Evolutionary conservation across 2,888 invertebrate species (phyloP).

Genomic region (Macropis europaea): DNA sequence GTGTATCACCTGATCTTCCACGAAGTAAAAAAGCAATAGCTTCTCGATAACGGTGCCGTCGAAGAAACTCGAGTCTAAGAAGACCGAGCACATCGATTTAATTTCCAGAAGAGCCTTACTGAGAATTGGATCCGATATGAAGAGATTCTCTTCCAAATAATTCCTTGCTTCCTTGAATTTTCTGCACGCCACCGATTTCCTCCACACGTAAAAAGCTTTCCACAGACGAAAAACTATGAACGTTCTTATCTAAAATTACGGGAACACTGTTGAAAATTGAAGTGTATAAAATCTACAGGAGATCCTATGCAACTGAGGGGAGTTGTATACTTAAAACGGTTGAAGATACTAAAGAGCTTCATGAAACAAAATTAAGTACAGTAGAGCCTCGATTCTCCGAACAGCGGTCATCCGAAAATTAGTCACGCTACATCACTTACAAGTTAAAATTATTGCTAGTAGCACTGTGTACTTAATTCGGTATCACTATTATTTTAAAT

Average conservation of each 20-base stretch:
- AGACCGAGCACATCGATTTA: conserved; percentile 85
- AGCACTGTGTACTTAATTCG: too few species aligned
- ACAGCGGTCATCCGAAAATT: too few species aligned
- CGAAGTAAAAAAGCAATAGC: conserved; percentile 85
- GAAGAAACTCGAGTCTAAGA: conserved; percentile 84
- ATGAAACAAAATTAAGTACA: too few species aligned
- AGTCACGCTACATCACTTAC: too few species aligned
- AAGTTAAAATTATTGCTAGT: too few species aligned
- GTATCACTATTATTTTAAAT: too few species aligned
- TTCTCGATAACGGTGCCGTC: conserved; percentile 81
- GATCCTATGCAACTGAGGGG: conserved; percentile 34
- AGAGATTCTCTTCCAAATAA: conserved; percentile 85
- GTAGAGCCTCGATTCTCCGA: too few species aligned
- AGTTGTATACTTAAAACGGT: too few species aligned
- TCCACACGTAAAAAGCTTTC: conserved; percentile 92
- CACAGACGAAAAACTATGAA: conserved; percentile 86
- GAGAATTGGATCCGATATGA: conserved; percentile 87
- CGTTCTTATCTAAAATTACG: conserved; percentile 82
- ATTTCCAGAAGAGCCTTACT: conserved; percentile 87
- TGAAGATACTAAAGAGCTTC: too few species aligned
- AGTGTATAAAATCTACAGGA: neutral
- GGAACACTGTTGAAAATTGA: neutral
- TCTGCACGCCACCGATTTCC: conserved; percentile 86
- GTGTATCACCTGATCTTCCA: conserved; percentile 84
- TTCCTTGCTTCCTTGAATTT: conserved; percentile 84